Base-by-base conservation (phyloP, 2,113 vertebrate species). In the Sylvilagus bachmani region DNA sequence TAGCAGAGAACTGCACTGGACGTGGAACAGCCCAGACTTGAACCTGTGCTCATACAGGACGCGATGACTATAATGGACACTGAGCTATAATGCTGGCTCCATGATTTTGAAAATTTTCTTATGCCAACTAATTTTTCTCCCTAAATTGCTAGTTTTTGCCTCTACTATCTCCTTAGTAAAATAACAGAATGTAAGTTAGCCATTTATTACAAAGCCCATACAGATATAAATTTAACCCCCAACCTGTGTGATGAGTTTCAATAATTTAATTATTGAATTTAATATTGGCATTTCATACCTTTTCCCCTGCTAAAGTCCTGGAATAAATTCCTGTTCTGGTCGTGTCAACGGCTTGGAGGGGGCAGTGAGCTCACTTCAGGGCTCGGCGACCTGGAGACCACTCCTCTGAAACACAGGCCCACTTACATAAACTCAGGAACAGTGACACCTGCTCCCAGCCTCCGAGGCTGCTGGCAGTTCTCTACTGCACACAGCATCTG, bases 81-180 rank as follows among this genome's bases (percentile, higher is more conserved):
- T 44, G 44, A 44, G 44, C 44, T 44, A 44, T 44, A 44, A 44
- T 44, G 44, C 44, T 44, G 44, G 44, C 44, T 7, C 44, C 66
- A 85, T 84, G 51, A 85, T 70, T 78, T 86, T 90, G 13, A 86
- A 92, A 92, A 95, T 55, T 83, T 89, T 44, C n/a, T 92, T 87
- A 83, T 55, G 67, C 0, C 24, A 83, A 94, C 44, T 24, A 61
- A 89, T 49, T 93, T 86, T 86, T 90, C 53, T 70, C 74, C 36
- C 17, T 62, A 75, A 69, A 70, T 92, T 93, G 93, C 36, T 77
- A 84, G 53, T 80, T n/a, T 89, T 92, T 31, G 51, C 51, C 6
- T 79, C 58, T 69, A 83, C 11, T 17, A n/a, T 87, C 82, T 95
- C 36, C n/a, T 25, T 67, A 77, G 19, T 80, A 58, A 87, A 96